phyloP scores from a whole-genome alignment of 2,113 vertebrate genomes.

The Orcinus orca region DNA sequence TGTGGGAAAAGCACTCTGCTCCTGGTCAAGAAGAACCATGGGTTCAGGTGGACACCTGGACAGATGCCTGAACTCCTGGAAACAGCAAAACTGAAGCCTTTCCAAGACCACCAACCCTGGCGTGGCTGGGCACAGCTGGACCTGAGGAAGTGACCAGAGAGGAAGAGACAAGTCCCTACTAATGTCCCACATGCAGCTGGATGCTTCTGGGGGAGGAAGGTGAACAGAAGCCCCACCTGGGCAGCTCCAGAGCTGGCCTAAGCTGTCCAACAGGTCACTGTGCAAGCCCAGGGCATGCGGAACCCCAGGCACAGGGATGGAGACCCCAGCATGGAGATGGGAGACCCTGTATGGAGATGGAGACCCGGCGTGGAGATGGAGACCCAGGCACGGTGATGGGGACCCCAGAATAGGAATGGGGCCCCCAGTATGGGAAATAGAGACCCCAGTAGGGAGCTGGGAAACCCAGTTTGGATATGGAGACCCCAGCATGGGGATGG shows the following conservation, averaged over 20 bases:
- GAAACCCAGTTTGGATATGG: no score
- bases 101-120: not conserved
- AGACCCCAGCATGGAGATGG: not conserved
- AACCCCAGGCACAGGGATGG: not conserved
- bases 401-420: no score
- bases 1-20: not conserved
- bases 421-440: not conserved
- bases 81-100: not conserved
- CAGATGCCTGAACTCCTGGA: not conserved
- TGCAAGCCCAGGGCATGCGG: not conserved
- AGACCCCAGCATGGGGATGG: no score
- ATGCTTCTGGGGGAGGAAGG: not conserved
- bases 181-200: not conserved
- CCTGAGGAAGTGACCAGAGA: not conserved
- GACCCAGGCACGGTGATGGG: no score
- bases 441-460: rapidly evolving
- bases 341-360: no score
- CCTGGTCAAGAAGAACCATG: not conserved
- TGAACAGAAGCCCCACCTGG: rapidly evolving
- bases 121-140: not conserved
- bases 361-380: no score
- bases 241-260: not conserved
- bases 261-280: not conserved
- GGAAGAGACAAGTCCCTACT: not conserved
- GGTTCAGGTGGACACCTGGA: not conserved